phyloP scores from a whole-genome alignment of 2,113 vertebrate genomes.

The Lipotes vexillifer region DNA sequence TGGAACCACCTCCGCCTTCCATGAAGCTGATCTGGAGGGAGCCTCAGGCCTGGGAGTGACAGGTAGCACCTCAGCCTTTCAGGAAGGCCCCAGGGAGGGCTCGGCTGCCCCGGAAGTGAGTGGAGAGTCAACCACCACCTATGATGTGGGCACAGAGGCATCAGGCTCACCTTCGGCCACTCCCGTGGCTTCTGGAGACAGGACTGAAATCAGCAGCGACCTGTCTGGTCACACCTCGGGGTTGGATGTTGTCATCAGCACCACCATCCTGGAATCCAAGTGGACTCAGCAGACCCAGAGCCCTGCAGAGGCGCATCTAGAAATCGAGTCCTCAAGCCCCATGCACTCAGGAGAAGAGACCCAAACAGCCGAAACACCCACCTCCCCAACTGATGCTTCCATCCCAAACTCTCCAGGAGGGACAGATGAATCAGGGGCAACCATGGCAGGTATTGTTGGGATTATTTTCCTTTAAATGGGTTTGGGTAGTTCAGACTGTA shows the following conservation, averaged over 20 bases:
- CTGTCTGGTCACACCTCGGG: conserved; percentile 73
- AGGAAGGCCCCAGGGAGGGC: conserved; percentile 49
- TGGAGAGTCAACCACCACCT: conserved; percentile 41
- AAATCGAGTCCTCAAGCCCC: conserved; percentile 67
- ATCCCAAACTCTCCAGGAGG: conserved; percentile 67
- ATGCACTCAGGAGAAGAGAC: conserved; percentile 61
- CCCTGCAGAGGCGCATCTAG: conserved; percentile 71
- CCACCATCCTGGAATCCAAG: conserved; percentile 72
- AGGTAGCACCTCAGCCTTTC: conserved; percentile 66
- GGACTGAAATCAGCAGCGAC: conserved; percentile 63
- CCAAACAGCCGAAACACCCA: conserved; percentile 50
- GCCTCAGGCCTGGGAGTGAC: conserved; percentile 54
- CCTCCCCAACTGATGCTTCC: conserved; percentile 54
- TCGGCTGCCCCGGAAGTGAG: conserved; percentile 52
- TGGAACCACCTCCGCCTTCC: conserved; percentile 69
- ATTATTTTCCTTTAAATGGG: neutral
- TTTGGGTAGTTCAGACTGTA: neutral
- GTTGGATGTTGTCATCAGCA: conserved; percentile 53
- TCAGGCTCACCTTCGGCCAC: conserved; percentile 39
- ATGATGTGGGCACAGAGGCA: conserved; percentile 46
- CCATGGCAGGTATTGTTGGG: conserved; percentile 75
- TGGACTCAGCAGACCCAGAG: conserved; percentile 54
- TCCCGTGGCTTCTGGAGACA: conserved; percentile 64
- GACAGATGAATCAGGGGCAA: conserved; percentile 55
- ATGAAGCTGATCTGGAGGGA: conserved; percentile 73